Conservation (phyloP, 2,113 vertebrate species). For the Gymnocephalus cernua region DNA sequence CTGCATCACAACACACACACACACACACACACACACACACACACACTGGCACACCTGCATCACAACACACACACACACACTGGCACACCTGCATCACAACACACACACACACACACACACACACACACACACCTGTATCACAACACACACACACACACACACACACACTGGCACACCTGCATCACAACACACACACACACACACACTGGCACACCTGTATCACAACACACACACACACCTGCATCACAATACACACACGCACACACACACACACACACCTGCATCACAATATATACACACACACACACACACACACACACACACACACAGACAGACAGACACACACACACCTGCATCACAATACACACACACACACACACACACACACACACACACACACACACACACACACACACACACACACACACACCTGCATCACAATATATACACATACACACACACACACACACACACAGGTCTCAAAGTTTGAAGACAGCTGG, state of each 20-base stretch:
- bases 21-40: no score
- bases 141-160: not conserved
- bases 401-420: not conserved
- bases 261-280: no score
- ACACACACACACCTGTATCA: not conserved
- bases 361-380: not conserved
- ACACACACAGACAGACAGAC: no score
- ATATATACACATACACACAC: not conserved
- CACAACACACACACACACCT: no score
- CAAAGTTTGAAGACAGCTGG: constrained; percentile 38
- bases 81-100: not conserved
- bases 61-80: no score
- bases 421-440: not conserved
- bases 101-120: not conserved
- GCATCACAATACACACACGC: no score
- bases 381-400: not conserved
- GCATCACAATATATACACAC: no score
- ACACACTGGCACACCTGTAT: no score
- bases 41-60: not conserved
- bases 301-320: no score
- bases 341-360: not conserved
- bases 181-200: no score
- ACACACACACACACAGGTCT: not conserved
- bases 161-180: no score
- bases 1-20: no score